Conservation (phyloP, 2,113 vertebrate genomes). For the Orientallactaga bullata region DNA sequence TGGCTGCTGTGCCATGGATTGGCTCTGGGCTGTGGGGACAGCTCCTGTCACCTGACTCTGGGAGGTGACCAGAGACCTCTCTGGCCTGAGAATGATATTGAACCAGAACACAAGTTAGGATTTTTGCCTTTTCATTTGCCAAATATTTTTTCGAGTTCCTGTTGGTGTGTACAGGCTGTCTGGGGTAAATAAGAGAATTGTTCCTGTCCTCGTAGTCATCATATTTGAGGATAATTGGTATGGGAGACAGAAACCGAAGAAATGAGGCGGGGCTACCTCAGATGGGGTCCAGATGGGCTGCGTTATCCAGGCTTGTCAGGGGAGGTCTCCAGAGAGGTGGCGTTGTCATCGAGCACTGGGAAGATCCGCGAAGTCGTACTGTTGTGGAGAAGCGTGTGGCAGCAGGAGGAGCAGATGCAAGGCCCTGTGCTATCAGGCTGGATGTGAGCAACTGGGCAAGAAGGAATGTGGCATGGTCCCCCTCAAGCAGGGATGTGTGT, state of each 20-base stretch:
- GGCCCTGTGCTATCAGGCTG: background rate
- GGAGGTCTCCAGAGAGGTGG: background rate
- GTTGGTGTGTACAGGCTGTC: background rate
- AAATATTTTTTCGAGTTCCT: background rate
- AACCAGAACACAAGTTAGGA: background rate
- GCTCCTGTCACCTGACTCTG: background rate
- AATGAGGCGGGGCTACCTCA: background rate
- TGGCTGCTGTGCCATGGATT: background rate
- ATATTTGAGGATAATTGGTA: background rate
- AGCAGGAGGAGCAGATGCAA: background rate
- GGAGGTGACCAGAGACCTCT: background rate
- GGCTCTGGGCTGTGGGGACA: background rate
- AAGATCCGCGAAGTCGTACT: background rate
- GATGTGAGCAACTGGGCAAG: background rate
- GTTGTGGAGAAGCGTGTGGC: background rate
- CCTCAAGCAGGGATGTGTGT: background rate
- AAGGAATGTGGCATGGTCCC: fast-evolving
- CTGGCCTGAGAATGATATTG: background rate
- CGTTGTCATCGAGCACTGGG: background rate
- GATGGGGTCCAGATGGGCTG: background rate
- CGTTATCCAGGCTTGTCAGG: background rate
- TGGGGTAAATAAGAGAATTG: background rate
- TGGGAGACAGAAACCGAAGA: background rate
- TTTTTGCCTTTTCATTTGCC: background rate
- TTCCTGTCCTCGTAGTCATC: background rate